phyloP scores from a whole-genome alignment of 2,888 invertebrate genomes.

The Tetanocera ferruginea region DNA sequence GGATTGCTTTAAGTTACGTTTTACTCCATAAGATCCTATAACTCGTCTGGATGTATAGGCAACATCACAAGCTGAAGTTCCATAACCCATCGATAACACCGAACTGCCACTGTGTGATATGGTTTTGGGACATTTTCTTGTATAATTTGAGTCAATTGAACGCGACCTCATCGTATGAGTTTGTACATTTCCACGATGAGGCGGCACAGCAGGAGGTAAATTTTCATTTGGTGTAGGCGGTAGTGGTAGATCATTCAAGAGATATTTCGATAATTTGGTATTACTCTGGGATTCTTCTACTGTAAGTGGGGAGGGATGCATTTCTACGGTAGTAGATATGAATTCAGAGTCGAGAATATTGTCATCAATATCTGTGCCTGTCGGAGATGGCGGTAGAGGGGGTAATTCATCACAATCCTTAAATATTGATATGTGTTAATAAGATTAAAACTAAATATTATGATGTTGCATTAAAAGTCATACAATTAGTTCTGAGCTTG shows the following conservation, averaged over 20 bases:
- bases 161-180: constrained; percentile 81
- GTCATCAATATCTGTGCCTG: constrained; percentile 71
- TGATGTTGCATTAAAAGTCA: constrained; percentile 23
- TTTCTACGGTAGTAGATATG: constrained; percentile 46
- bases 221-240: constrained; percentile 62
- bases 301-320: constrained; percentile 45
- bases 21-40: constrained; percentile 67
- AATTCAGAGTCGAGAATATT: constrained; percentile 48
- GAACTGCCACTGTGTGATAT: constrained; percentile 72
- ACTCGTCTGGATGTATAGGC: constrained; percentile 71
- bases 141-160: constrained; percentile 87
- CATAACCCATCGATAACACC: constrained; percentile 62
- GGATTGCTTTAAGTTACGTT: constrained; percentile 71
- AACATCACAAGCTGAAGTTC: constrained; percentile 53
- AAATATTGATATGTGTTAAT: constrained; percentile 29
- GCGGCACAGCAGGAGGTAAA: constrained; percentile 79
- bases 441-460: neutral
- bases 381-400: constrained; percentile 80
- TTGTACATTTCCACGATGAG: constrained; percentile 73
- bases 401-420: constrained; percentile 71
- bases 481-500: constrained; percentile 60
- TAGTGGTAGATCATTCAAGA: constrained; percentile 62
- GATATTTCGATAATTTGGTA: constrained; percentile 44
- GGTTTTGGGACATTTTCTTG: constrained; percentile 73
- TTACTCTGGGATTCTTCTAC: constrained; percentile 42